Evolutionary conservation across 2,888 invertebrate species (phyloP), one percentile per base, ranked within the genome.

Genomic region (Hypsopygia costalis): DNA sequence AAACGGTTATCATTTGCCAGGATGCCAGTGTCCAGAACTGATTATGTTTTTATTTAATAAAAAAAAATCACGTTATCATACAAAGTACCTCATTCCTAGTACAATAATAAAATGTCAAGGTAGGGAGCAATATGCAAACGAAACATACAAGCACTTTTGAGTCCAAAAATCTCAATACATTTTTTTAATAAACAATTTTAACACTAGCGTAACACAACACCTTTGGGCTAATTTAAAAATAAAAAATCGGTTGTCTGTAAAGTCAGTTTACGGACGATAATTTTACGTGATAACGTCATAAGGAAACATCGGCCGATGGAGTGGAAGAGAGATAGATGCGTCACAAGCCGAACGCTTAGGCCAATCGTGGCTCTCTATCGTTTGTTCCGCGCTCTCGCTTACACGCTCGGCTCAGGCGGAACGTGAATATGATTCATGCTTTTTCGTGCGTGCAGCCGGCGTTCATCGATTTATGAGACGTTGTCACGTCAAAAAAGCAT

Each of bases 41-140:
- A 80, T 77, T 53, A 57, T 64, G 44, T 52, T 45, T 32, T 44
- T n/a, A n/a, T 30, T 30, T 30, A 57, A 51, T 51, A 63, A 62
- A 63, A 51, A 53, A 58, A 64, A 74, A 63, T 59, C 63, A 66
- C 62, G 64, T 56, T 44, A 60, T 53, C 56, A 60, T 71, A 71
- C 65, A 68, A 73, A 69, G 74, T 82, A 82, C 81, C 85, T 86
- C 72, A 72, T 66, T 81, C 72, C 75, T 69, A 73, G 62, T 64
- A 62, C 55, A 47, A 60, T 74, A 83, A 81, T 71, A 81, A 69
- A 87, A 87, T 86, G 86, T 87, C 83, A 83, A 86, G 87, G 87
- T 86, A 87, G 87, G 83, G 79, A 53, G 62, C 55, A 61, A 58
- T 64, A 74, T 78, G 82, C 82, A 79, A 86, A 83, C 69, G 53